Conservation (phyloP, 2,888 invertebrate species). For the Harpalus rufipes region DNA sequence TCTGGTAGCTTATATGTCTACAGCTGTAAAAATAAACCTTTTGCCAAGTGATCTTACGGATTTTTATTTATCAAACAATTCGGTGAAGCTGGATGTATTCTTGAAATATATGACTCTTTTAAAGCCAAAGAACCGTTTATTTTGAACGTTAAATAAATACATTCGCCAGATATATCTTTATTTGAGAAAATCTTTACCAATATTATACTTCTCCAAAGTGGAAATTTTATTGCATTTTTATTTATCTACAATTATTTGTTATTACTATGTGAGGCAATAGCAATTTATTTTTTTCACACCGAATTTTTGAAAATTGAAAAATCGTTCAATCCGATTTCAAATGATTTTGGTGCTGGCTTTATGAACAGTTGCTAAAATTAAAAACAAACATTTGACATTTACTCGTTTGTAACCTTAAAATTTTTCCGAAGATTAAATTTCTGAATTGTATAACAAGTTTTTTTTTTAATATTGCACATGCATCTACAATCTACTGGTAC, state of each 20-base stretch:
- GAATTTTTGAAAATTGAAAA: too few relatives aligned
- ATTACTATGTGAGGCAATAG: too few relatives aligned
- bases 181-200: not conserved
- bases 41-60: not conserved
- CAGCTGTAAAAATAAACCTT: not conserved
- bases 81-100: not conserved
- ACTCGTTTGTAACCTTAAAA: too few relatives aligned
- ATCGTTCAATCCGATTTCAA: too few relatives aligned
- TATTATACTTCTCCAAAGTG: not conserved
- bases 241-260: not conserved
- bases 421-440: too few relatives aligned
- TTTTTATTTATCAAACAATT: not conserved
- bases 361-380: too few relatives aligned
- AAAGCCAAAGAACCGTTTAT: slow-evolving; percentile 3
- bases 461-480: too few relatives aligned
- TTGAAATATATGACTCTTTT: slow-evolving; percentile 9
- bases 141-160: slow-evolving; percentile 8
- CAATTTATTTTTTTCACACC: too few relatives aligned
- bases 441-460: too few relatives aligned
- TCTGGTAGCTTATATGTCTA: not conserved
- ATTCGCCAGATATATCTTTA: not conserved
- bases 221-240: not conserved
- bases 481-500: too few relatives aligned
- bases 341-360: too few relatives aligned
- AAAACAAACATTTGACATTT: too few relatives aligned